Conservation (phyloP, 2,113 vertebrate genomes). For the Thryonomys swinderianus region DNA sequence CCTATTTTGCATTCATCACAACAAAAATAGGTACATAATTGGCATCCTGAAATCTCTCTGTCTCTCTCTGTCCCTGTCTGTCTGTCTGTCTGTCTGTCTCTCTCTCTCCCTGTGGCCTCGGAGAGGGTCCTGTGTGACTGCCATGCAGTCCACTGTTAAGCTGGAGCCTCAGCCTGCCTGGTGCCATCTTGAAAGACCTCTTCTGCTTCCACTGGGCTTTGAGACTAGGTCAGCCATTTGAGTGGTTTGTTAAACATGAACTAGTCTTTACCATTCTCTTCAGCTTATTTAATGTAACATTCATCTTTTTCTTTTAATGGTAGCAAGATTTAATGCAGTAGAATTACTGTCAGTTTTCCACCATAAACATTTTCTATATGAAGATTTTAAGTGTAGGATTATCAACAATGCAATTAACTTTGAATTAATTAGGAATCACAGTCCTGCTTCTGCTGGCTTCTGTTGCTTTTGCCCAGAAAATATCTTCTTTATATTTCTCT, state of each 20-base stretch:
- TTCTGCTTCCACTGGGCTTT: not conserved
- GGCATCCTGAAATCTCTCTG: not conserved
- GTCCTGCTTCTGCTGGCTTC: constrained; percentile 81
- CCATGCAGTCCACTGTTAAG: not conserved
- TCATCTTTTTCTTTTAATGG: constrained; percentile 84
- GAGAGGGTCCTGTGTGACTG: not conserved
- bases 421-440: constrained; percentile 85
- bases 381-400: constrained; percentile 85
- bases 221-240: constrained; percentile 65
- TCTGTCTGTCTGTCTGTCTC: too few species aligned
- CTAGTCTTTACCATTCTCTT: constrained; percentile 80
- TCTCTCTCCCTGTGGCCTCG: too few species aligned
- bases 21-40: not conserved
- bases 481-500: constrained; percentile 69
- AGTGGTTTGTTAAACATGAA: constrained; percentile 79
- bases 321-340: constrained; percentile 85
- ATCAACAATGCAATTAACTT: constrained; percentile 87
- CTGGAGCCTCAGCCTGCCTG: too few species aligned
- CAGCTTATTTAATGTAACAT: constrained; percentile 83
- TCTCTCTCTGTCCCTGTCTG: too few species aligned
- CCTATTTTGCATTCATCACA: not conserved
- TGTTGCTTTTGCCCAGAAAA: constrained; percentile 81
- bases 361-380: constrained; percentile 88
- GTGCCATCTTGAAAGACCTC: not conserved
- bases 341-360: constrained; percentile 86